These are phyloP conservation scores for Pristionchus maxplancki DNA, from an alignment of 2,888 invertebrate genomes.

Conservation along the genomic window DNA sequence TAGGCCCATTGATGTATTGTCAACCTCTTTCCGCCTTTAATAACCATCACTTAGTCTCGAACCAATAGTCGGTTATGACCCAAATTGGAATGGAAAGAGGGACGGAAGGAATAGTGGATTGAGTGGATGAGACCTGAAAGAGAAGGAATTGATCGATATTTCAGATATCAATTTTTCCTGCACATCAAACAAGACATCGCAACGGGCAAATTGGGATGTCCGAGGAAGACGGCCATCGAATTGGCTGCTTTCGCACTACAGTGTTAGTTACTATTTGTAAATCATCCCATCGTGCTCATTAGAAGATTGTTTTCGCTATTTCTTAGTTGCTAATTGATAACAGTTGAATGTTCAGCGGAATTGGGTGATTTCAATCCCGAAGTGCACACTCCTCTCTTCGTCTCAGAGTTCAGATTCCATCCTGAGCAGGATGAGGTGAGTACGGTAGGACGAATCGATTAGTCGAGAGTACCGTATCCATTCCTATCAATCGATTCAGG, in stretches of 20 bases:
- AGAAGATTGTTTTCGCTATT: too few relatives aligned
- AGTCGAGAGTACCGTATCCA: neutral
- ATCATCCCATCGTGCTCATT: too few relatives aligned
- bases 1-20: neutral
- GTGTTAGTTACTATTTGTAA: slow-evolving; percentile 84
- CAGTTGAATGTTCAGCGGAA: slow-evolving; percentile 85
- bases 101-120: neutral
- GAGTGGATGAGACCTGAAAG: neutral
- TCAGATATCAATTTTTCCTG: slow-evolving; percentile 93
- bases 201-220: slow-evolving; percentile 91
- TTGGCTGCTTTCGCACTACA: slow-evolving; percentile 93
- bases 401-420: slow-evolving; percentile 97
- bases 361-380: slow-evolving; percentile 95
- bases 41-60: slow-evolving; percentile 44
- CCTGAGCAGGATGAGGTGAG: slow-evolving; percentile 82
- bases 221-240: slow-evolving; percentile 90
- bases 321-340: too few relatives aligned
- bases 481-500: slow-evolving; percentile 2
- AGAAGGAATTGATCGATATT: slow-evolving; percentile 57
- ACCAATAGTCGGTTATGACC: slow-evolving; percentile 39
- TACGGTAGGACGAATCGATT: neutral
- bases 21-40: neutral
- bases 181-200: slow-evolving; percentile 96
- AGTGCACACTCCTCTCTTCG: slow-evolving; percentile 93
- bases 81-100: neutral